phyloP scores from a whole-genome alignment of 2,113 vertebrate species.

The Percina caprodes region DNA sequence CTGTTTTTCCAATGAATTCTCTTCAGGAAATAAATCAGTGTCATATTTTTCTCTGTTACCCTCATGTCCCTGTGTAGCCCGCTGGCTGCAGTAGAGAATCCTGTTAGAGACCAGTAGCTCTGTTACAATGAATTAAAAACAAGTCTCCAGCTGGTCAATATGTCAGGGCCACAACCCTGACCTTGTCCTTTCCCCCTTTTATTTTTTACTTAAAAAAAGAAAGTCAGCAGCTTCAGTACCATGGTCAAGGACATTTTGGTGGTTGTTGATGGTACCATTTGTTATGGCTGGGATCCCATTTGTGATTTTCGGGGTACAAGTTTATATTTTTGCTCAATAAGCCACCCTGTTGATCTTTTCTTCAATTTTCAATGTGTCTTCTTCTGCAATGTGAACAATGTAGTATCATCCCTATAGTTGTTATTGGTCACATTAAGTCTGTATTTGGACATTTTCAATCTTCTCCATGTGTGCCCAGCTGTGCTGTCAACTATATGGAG shows the following conservation, averaged over 20 bases:
- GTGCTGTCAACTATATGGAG: neutral
- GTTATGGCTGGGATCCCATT: slow-evolving; percentile 17
- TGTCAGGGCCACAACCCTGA: slow-evolving; percentile 14
- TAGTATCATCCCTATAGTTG: neutral
- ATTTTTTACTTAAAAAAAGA: slow-evolving; percentile 39
- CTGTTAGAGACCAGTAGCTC: neutral
- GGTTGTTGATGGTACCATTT: slow-evolving; percentile 40
- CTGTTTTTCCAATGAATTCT: neutral
- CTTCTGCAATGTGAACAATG: neutral
- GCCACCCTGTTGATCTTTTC: neutral
- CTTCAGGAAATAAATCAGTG: neutral
- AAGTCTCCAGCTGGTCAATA: slow-evolving; percentile 49
- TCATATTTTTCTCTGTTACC: neutral
- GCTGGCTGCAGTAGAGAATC: neutral
- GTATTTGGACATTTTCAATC: neutral
- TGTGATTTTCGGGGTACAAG: slow-evolving; percentile 7
- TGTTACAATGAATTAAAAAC: slow-evolving; percentile 35
- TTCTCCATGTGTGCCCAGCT: neutral
- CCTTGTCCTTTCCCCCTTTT: slow-evolving; percentile 2
- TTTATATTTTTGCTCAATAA: slow-evolving; percentile 17
- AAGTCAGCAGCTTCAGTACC: slow-evolving; percentile 29
- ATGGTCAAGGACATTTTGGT: slow-evolving; percentile 49
- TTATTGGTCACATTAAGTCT: neutral
- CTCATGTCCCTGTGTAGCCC: neutral
- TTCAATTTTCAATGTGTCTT: neutral